Conservation (phyloP, 1,140 invertebrate species). For the Drosophila ambigua region DNA sequence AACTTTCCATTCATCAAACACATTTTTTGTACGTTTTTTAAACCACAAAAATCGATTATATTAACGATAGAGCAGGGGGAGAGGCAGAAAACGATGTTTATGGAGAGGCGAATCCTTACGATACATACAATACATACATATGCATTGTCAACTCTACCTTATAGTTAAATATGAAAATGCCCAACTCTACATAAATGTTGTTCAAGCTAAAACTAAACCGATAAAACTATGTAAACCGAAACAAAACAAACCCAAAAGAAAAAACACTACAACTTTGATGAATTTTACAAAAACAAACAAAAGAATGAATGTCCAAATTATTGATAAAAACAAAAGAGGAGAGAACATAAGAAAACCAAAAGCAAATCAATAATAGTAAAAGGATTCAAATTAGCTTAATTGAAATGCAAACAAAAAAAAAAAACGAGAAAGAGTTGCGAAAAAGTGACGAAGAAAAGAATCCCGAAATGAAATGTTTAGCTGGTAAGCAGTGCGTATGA, state of each 20-base stretch:
- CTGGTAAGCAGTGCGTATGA: constrained; percentile 66
- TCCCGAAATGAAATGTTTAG: constrained; percentile 54
- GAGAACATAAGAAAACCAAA: constrained; percentile 33
- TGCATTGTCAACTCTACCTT: constrained; percentile 73
- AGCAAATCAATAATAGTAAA: constrained; percentile 68
- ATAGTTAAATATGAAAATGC: constrained; percentile 68
- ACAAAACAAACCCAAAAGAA: constrained; percentile 46
- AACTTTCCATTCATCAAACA: constrained; percentile 43
- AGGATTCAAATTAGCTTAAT: constrained; percentile 75
- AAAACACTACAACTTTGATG: constrained; percentile 63
- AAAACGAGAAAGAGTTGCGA: constrained; percentile 5
- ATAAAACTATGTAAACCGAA: constrained; percentile 37
- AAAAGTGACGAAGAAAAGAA: constrained; percentile 26
- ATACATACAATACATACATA: constrained; percentile 66
- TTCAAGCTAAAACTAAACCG: constrained; percentile 61
- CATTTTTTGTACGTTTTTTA: constrained; percentile 56
- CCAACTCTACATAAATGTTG: constrained; percentile 78
- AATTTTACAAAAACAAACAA: constrained; percentile 69
- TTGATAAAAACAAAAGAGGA: constrained; percentile 47
- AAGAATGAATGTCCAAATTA: constrained; percentile 64
- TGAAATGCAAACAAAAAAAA: constrained; percentile 40
- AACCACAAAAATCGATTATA: constrained; percentile 6
- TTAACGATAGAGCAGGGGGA: background rate
- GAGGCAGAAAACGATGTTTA: constrained; percentile 25
- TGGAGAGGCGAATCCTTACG: constrained; percentile 34